Evolutionary conservation across 2,888 invertebrate genomes (phyloP).

Genomic region (Cosmia trapezina): DNA sequence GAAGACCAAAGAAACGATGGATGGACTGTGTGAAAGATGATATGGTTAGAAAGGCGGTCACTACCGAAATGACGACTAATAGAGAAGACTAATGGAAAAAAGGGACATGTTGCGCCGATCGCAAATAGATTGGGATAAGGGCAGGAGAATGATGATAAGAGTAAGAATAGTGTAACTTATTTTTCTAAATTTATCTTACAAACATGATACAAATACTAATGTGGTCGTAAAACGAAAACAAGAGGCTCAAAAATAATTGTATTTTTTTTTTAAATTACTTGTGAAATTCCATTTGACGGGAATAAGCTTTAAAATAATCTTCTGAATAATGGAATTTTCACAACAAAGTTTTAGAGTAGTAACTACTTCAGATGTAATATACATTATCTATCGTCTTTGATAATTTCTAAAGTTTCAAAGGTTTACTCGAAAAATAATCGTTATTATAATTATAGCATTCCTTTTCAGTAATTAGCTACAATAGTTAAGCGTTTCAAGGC

Average conservation of each 20-base stretch:
- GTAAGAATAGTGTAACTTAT: not conserved
- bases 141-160: no score
- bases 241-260: not conserved
- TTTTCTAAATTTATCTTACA: slow-evolving; percentile 3
- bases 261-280: slow-evolving; percentile 11
- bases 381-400: not conserved
- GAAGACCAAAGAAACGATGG: no score
- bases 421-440: not conserved
- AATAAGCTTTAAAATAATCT: not conserved
- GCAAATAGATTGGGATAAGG: no score
- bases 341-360: not conserved
- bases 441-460: not conserved
- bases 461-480: not conserved
- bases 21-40: no score
- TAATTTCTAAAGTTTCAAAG: not conserved
- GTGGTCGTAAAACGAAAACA: slow-evolving; percentile 11
- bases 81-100: no score
- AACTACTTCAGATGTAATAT: not conserved
- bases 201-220: not conserved
- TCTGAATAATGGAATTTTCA: not conserved
- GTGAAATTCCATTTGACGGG: not conserved
- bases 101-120: no score
- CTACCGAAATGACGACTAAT: no score
- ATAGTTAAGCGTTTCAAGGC: not conserved
- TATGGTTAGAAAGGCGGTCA: no score